Conservation (phyloP, 2,888 invertebrate genomes). For the Mimachlamys varia region DNA sequence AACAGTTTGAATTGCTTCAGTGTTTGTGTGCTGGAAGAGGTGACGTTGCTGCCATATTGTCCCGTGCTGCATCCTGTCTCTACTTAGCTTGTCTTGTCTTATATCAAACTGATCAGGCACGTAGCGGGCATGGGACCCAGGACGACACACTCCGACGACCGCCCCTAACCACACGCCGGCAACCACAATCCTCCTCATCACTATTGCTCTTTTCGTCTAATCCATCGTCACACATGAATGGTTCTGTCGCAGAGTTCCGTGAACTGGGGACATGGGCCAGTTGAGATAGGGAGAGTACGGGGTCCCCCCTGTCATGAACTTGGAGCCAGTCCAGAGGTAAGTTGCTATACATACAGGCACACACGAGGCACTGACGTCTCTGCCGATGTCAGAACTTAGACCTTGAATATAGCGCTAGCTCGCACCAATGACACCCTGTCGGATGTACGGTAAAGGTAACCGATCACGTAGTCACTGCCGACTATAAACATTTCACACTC, state of each 20-base stretch:
- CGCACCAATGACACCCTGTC: not conserved
- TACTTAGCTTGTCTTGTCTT: constrained; percentile 34
- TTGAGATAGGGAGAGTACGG: not conserved
- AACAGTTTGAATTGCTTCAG: constrained; percentile 43
- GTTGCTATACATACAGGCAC: not conserved
- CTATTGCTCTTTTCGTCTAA: constrained; percentile 13
- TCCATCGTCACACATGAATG: not conserved
- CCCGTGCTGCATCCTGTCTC: constrained; percentile 6
- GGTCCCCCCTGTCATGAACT: constrained; percentile 26
- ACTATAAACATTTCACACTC: constrained; percentile 17
- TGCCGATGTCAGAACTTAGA: not conserved
- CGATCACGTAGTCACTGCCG: not conserved
- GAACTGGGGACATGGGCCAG: constrained; percentile 3
- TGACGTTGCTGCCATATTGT: constrained; percentile 36
- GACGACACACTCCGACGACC: constrained; percentile 3
- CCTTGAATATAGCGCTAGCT: not conserved
- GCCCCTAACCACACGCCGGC: not conserved
- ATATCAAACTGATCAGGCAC: constrained; percentile 32
- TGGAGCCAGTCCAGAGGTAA: constrained; percentile 18
- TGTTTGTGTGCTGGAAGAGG: constrained; percentile 17
- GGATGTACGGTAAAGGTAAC: constrained; percentile 10
- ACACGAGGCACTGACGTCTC: constrained; percentile 15
- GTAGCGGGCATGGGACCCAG: constrained; percentile 32
- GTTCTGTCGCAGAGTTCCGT: constrained; percentile 5
- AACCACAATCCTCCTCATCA: not conserved